Evolutionary conservation across 2,113 vertebrate genomes (phyloP), one percentile per base, ranked within the genome.

Genomic region (Crotalus helleri): DNA sequence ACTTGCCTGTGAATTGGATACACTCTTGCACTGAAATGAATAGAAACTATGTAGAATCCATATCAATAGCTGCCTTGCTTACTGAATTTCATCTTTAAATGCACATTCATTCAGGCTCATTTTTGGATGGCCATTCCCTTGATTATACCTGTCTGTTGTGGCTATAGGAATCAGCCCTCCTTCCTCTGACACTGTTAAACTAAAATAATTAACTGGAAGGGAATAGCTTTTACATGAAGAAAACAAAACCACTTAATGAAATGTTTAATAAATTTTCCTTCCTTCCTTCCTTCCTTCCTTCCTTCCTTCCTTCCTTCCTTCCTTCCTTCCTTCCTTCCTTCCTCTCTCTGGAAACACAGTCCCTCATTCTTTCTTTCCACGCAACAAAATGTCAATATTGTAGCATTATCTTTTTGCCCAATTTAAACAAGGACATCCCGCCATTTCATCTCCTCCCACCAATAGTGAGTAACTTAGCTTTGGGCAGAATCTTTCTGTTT

Each of bases 341-440:
- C 8, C 33, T 1, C 15, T 19, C 55, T 57, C 55, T 19, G 55
- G 55, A 94, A 26, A 44, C 55, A n/a, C 13, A 17, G 54, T 81
- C 26, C 93, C 89, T 69, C 95, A 94, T 89, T 88, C 91, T 93
- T 19, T 0, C 93, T 94, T 87, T 19, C 94, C 95, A 92, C 92
- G 94, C 91, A 91, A 94, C 93, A 93, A 94, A 33, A 94, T 85
- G 54, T 95, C 96, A 94, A 87, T 92, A 95, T 93, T 58, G n/a
- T 57, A 55, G 29, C 81, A 89, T 69, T 59, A 92, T 59, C 59
- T 97, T 95, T 97, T 92, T 94, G 91, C 3, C 89, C 24, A 19
- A n/a, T 87, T 90, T 86, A 39, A 90, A 87, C 29, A 90, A 90
- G n/a, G 49, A 11, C 15, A 57, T 11, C 39, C 55, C 46, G 9